phyloP scores from a whole-genome alignment of 2,797 vertebrate genomes.

The Alosa sapidissima region DNA sequence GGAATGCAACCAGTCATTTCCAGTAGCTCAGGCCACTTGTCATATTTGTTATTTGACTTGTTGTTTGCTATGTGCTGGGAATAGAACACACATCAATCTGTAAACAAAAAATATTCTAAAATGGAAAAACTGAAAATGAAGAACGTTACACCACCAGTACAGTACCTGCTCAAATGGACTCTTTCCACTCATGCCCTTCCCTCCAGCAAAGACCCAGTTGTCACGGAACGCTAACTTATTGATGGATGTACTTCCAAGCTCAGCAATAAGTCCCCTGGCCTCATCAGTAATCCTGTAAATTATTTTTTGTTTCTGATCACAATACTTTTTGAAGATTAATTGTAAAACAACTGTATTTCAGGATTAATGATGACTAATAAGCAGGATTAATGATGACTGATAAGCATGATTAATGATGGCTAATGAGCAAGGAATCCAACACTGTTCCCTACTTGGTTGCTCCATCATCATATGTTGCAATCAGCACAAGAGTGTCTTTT shows the following conservation, averaged over 20 bases:
- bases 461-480: slow-evolving; percentile 85
- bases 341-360: neutral
- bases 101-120: neutral
- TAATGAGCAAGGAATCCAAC: neutral
- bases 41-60: slow-evolving; percentile 79
- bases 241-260: slow-evolving; percentile 80
- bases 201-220: slow-evolving; percentile 92
- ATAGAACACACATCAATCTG: slow-evolving; percentile 42
- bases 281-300: slow-evolving; percentile 80
- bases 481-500: slow-evolving; percentile 79
- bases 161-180: slow-evolving; percentile 86
- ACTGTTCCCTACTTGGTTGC: slow-evolving; percentile 78
- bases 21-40: slow-evolving; percentile 87
- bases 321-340: neutral
- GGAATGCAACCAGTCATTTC: slow-evolving; percentile 87
- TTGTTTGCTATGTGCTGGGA: slow-evolving; percentile 83
- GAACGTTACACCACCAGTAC: neutral
- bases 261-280: slow-evolving; percentile 76
- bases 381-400: no score
- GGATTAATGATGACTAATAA: no score
- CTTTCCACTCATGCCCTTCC: slow-evolving; percentile 78
- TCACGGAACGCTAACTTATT: slow-evolving; percentile 81
- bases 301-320: slow-evolving; percentile 11
- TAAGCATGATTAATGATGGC: no score
- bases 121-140: neutral